Percentiles rank a stretch among this genome's conserved stretches.
Conservation (phyloP, 2,113 vertebrate species). For the Vimba vimba region DNA sequence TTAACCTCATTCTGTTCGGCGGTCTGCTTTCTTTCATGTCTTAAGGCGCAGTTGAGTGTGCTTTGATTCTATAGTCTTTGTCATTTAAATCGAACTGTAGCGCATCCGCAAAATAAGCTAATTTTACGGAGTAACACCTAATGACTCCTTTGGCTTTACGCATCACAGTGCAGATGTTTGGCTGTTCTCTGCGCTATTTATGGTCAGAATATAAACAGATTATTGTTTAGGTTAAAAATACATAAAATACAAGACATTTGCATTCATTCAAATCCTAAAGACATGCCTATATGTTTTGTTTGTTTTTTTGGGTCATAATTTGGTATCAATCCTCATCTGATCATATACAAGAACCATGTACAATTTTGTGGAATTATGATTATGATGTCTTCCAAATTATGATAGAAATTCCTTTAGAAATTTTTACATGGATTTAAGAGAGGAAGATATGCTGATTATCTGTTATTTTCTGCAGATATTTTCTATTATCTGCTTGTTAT, state of each 20-base stretch:
- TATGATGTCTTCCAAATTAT: neutral
- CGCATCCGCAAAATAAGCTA: neutral
- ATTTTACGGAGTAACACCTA: neutral
- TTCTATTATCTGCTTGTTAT: neutral
- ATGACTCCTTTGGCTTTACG: slow-evolving; percentile 22
- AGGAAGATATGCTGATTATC: neutral
- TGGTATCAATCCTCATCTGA: neutral
- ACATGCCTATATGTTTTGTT: neutral
- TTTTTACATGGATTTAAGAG: neutral
- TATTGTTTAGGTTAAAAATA: neutral
- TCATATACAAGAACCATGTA: neutral
- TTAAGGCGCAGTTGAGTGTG: neutral
- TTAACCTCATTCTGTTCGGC: neutral
- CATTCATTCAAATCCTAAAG: neutral
- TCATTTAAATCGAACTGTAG: neutral
- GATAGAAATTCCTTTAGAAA: neutral
- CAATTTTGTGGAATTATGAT: neutral
- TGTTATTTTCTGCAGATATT: neutral
- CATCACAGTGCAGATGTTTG: slow-evolving; percentile 21
- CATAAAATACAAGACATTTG: neutral
- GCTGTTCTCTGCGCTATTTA: neutral
- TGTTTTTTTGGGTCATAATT: neutral
- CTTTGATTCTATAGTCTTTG: neutral
- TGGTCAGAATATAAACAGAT: neutral
- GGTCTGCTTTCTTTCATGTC: neutral